Evolutionary conservation across 1,140 invertebrate species (phyloP), one percentile per base, ranked within the genome.

Genomic region (Drosophila mauritiana): DNA sequence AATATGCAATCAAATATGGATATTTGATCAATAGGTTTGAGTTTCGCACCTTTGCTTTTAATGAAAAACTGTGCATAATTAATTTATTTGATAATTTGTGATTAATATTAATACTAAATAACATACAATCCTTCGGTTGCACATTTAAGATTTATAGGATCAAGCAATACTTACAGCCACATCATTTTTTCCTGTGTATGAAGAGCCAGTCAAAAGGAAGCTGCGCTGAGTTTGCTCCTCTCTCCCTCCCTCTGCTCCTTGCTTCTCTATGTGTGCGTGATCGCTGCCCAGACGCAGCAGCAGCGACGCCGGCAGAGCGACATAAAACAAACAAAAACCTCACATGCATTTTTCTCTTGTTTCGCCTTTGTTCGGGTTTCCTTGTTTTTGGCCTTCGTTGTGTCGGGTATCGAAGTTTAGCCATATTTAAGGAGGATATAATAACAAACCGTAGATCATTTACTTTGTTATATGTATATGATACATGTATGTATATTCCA

Each of bases 271-370:
- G 36, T 49, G 31, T 59, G 51, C 63, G 55, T 77, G 74, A 77
- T 76, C 73, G 54, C 65, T 51, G 49, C 45, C 73, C 73, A 75
- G 73, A 76, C 73, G 54, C 72, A 48, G 73, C 73, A 65, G 61
- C 62, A 68, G 64, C 64, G 46, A 37, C 37, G 61, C 22, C 27
- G 31, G 15, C 49, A 52, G 49, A 46, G 31, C 15, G 53, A 46
- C 57, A 49, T 25, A 39, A 64, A 54, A 70, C 61, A 64, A 51
- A 54, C 49, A 70, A 46, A 70, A 55, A 17, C 55, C 52, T 48
- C 40, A 43, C 22, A 55, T 70, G 63, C 49, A 46, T 70, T 70
- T 34, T 70, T 70, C 17, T 46, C n/a, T 48, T 20, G n/a, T 70
- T 69, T 70, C 34, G 17, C 37, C n/a, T 67, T 67, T 42, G 43